Percentiles rank a stretch among this genome's conserved stretches.
Evolutionary conservation across 2,113 vertebrate species (phyloP).

Genomic region (Enhydra lutris): DNA sequence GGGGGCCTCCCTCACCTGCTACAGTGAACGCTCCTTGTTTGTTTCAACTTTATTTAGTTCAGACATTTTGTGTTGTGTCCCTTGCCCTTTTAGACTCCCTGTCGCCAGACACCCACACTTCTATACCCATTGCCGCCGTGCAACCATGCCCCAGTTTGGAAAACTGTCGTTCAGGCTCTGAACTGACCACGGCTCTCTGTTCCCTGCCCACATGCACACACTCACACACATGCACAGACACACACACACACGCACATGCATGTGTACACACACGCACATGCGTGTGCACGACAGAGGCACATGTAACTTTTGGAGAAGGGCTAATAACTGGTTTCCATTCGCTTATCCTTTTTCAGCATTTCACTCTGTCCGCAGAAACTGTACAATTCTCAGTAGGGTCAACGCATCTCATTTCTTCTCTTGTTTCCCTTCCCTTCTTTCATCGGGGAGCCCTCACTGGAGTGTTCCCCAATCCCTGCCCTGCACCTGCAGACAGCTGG

Average conservation of each 20-base stretch:
- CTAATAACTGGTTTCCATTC: neutral
- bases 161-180: neutral
- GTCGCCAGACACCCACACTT: neutral
- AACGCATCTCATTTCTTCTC: accelerated
- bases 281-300: neutral
- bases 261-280: no score
- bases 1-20: neutral
- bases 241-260: no score
- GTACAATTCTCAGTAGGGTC: neutral
- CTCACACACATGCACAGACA: neutral
- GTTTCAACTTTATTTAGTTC: neutral
- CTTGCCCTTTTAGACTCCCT: neutral
- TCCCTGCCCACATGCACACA: no score
- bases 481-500: no score
- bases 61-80: neutral
- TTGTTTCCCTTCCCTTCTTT: accelerated
- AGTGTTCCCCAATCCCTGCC: accelerated
- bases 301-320: accelerated
- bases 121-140: neutral
- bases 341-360: neutral
- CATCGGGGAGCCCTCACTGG: neutral
- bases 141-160: no score
- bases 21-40: accelerated
- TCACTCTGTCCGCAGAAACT: neutral
- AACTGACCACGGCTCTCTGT: accelerated